These are phyloP conservation scores for Saturnia pavonia DNA, from an alignment of 2,888 invertebrate genomes.

Conservation along the genomic window DNA sequence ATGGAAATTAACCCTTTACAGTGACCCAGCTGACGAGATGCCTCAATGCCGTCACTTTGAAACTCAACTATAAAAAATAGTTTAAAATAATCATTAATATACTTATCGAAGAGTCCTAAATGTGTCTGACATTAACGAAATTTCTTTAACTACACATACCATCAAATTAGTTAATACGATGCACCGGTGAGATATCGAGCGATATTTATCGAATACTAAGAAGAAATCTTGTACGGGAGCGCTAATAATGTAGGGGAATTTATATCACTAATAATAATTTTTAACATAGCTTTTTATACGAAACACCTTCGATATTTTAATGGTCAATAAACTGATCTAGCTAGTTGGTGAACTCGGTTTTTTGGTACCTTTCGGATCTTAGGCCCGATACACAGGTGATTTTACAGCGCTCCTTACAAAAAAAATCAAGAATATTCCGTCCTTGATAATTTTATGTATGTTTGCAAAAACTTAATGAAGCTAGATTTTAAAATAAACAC, in stretches of 20 bases:
- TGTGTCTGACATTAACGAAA: not conserved
- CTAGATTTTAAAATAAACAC: no score
- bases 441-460: no score
- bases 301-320: not conserved
- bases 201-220: not conserved
- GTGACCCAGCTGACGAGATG: no score
- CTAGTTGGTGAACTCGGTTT: not conserved
- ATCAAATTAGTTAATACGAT: constrained; percentile 2
- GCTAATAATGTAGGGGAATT: not conserved
- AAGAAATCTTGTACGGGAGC: not conserved
- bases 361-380: no score
- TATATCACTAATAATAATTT: not conserved
- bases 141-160: not conserved
- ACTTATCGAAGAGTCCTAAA: not conserved
- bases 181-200: constrained; percentile 4
- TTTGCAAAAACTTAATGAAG: no score
- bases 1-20: no score
- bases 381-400: no score
- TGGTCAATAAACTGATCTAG: not conserved
- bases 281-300: not conserved
- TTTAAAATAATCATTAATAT: no score
- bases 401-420: no score
- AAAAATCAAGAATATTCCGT: no score
- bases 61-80: no score
- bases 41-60: no score